Conservation (phyloP, 2,888 invertebrate species). For the Pyrrhosoma nymphula region DNA sequence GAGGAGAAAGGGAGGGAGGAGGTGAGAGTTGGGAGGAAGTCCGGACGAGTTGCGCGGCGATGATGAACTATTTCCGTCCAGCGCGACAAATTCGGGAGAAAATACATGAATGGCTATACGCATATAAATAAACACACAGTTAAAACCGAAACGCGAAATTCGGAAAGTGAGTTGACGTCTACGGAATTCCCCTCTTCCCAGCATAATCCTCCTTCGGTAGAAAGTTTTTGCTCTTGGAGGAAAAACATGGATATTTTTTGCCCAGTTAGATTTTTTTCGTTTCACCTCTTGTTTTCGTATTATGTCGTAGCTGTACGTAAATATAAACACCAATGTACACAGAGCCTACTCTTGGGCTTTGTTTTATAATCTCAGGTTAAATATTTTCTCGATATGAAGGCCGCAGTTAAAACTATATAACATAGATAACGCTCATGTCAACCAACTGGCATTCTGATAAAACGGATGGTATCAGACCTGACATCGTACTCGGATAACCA, state of each 20-base stretch:
- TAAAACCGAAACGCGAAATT: not conserved
- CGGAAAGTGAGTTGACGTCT: not conserved
- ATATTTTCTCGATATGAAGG: too few relatives aligned
- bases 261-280: too few relatives aligned
- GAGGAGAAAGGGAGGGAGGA: conserved; percentile 7
- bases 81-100: not conserved
- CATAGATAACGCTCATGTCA: too few relatives aligned
- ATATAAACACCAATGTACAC: too few relatives aligned
- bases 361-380: too few relatives aligned
- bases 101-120: not conserved
- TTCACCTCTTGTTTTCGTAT: too few relatives aligned
- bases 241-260: not conserved
- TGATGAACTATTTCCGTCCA: not conserved
- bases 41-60: not conserved
- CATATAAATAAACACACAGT: not conserved
- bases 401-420: too few relatives aligned
- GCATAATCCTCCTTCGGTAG: not conserved
- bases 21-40: not conserved
- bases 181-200: not conserved
- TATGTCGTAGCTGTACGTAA: too few relatives aligned
- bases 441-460: too few relatives aligned
- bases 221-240: not conserved
- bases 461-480: too few relatives aligned
- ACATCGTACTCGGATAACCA: too few relatives aligned
- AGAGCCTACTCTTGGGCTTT: too few relatives aligned